Conservation (phyloP, 2,888 invertebrate species). For the Dryomyza anilis region DNA sequence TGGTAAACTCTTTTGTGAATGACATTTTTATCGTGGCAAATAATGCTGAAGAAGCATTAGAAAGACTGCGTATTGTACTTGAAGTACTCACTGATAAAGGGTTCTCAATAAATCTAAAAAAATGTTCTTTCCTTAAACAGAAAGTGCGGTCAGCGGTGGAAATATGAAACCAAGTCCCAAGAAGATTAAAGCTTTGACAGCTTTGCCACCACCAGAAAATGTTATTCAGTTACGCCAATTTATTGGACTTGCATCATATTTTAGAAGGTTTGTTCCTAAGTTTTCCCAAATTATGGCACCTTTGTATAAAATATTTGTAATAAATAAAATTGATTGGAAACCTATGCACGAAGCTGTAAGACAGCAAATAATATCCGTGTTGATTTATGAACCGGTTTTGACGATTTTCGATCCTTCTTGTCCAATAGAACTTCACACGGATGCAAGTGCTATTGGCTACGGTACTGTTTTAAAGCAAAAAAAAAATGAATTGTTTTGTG, state of each 20-base stretch:
- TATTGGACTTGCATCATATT: no score
- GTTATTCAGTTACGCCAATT: background rate
- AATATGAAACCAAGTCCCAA: constrained; percentile 25
- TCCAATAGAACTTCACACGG: background rate
- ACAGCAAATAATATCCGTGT: background rate
- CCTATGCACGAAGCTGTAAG: background rate
- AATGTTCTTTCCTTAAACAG: constrained; percentile 16
- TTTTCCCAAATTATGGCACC: no score
- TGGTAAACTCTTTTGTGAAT: background rate
- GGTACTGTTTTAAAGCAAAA: background rate
- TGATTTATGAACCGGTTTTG: background rate
- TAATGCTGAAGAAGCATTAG: background rate
- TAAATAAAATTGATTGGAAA: no score
- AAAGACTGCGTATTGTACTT: background rate
- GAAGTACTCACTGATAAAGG: background rate
- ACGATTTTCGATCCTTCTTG: background rate
- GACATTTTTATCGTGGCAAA: background rate
- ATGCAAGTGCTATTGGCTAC: background rate
- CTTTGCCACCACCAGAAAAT: constrained; percentile 17
- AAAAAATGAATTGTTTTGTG: background rate
- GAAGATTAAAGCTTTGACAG: constrained; percentile 26
- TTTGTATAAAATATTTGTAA: no score
- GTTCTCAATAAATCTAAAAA: constrained; percentile 24
- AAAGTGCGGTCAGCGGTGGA: constrained; percentile 24
- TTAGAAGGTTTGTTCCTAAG: no score